Evolutionary conservation across 2,888 invertebrate genomes (phyloP), one percentile per base, ranked within the genome.

Genomic region (Euclidia mi): DNA sequence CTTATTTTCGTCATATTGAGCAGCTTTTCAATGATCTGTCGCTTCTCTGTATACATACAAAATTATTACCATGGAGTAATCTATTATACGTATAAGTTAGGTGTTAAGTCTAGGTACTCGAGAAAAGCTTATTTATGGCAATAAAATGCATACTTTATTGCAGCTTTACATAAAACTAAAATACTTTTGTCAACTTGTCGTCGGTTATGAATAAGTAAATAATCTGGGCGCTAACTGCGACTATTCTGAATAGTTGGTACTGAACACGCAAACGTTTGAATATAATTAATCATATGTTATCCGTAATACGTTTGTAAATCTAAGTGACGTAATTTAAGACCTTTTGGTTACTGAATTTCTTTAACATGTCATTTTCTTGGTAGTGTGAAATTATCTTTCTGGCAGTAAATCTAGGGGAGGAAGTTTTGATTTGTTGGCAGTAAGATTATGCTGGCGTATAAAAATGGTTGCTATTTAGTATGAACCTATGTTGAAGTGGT

Each of bases 281-380:
- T 65, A 56, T 64, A 63, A 82, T 85, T 81, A 79, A 78, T 85
- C 74, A 81, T 63, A 58, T 52, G 69, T 74, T 82, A 81, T 80
- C 78, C 69, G 55, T 56, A 73, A 78, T 50, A 43, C 11, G 35
- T 50, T 14, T 17, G 29, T 18, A 12, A 28, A n/a, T 11, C 11
- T 20, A 31, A 29, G 42, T 57, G 53, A 70, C 49, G 46, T 42
- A 45, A 51, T 61, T 63, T 58, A 53, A 56, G 20, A 20, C 44
- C 47, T 52, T 63, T 65, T 46, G 60, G 45, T 51, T n/a, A 34
- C 3, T 42, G 14, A 42, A 51, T 48, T 43, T 12, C 11, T 49
- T 59, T 32, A 37, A 43, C 32, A 43, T 38, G 7, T 1, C 11
- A 40, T 44, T 32, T 10, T 37, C n/a, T 45, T 17, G 15, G n/a